Evolutionary conservation across 2,797 vertebrate species (phyloP).

Genomic region (Potorous gilbertii): DNA sequence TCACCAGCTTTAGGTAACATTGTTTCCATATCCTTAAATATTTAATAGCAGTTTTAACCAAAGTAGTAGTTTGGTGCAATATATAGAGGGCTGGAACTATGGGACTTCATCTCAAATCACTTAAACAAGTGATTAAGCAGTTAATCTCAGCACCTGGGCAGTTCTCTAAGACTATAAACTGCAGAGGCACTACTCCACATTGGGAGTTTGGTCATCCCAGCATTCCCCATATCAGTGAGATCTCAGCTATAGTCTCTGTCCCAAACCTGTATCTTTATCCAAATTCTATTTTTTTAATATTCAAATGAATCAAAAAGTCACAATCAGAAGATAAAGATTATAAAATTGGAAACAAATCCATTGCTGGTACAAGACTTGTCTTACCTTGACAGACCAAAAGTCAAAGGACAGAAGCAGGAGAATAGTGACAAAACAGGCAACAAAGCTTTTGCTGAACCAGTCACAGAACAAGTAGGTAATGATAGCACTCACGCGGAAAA

Average conservation of each 20-base stretch:
- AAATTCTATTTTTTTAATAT: neutral
- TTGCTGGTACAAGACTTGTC: slow-evolving; percentile 35
- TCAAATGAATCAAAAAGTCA: neutral
- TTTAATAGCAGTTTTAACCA: neutral
- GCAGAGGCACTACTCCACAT: neutral
- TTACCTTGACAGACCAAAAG: slow-evolving; percentile 92
- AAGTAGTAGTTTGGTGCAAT: neutral
- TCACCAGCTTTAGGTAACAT: neutral
- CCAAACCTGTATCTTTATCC: neutral
- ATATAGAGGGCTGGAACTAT: neutral
- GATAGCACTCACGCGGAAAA: slow-evolving; percentile 89
- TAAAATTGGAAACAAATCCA: neutral
- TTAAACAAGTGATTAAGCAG: neutral
- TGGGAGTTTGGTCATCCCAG: neutral
- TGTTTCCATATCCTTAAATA: neutral
- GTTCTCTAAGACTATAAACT: neutral
- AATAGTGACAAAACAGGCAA: slow-evolving; percentile 88
- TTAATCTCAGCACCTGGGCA: neutral
- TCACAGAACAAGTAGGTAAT: slow-evolving; percentile 89
- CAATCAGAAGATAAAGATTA: neutral
- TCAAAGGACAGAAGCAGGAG: slow-evolving; percentile 89
- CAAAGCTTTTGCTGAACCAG: slow-evolving; percentile 91
- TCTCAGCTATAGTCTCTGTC: neutral
- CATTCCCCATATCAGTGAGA: neutral
- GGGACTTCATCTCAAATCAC: neutral